Conservation (phyloP, 2,888 invertebrate genomes). For the Amorpha juglandis region DNA sequence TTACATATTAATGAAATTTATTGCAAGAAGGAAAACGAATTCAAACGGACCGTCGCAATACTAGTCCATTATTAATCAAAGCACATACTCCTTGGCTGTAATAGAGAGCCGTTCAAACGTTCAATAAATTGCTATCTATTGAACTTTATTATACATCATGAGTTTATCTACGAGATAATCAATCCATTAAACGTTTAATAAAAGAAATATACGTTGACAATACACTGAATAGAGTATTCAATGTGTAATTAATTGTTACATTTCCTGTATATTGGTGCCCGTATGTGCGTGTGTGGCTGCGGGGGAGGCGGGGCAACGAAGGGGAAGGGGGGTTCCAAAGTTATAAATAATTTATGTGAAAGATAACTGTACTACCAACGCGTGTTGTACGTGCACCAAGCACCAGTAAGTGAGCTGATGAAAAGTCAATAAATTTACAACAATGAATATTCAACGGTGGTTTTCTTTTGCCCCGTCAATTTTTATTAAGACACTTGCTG, state of each 20-base stretch:
- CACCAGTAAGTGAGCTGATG: conserved; percentile 41
- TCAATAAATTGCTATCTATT: conserved; percentile 35
- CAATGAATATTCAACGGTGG: conserved; percentile 35
- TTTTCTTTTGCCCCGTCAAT: conserved; percentile 26
- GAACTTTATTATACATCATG: conserved; percentile 37
- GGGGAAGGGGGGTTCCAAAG: conserved; percentile 44
- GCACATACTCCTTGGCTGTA: conserved; percentile 10
- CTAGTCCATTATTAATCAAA: conserved; percentile 16
- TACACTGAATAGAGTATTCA: conserved; percentile 63
- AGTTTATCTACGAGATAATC: conserved; percentile 42
- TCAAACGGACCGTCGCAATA: too few relatives aligned
- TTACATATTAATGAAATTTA: background rate
- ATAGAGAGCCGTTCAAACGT: conserved; percentile 10
- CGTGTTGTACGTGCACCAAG: conserved; percentile 52
- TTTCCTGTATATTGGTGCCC: conserved; percentile 61
- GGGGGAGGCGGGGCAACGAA: conserved; percentile 24
- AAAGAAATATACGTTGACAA: conserved; percentile 55
- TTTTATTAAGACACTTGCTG: conserved; percentile 21
- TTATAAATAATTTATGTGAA: conserved; percentile 65
- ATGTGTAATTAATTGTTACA: conserved; percentile 67
- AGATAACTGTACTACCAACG: conserved; percentile 62
- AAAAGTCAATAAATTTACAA: conserved; percentile 34
- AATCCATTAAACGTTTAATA: conserved; percentile 49
- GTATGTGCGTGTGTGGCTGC: conserved; percentile 53
- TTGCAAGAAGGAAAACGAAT: background rate